A percentile compares a stretch with the other conserved stretches of the same genome.
These are phyloP conservation scores for Mirounga angustirostris DNA, from an alignment of 2,113 vertebrate genomes.

Conservation along the genomic window DNA sequence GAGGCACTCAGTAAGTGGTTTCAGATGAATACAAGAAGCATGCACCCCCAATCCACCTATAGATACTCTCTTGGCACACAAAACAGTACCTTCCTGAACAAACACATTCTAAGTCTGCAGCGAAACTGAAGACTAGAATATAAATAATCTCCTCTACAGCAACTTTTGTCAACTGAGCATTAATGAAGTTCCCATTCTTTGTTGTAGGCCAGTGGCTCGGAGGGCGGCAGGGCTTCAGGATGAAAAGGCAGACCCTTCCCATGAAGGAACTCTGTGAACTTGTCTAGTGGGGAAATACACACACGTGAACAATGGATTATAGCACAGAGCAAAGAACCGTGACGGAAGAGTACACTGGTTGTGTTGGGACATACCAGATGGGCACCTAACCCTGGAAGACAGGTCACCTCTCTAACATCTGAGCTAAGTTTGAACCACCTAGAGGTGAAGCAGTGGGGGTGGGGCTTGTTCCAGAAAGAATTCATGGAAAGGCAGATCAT, in stretches of 20 bases:
- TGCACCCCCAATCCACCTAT: too few species aligned
- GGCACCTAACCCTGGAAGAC: background rate
- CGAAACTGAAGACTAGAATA: background rate
- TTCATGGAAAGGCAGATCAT: background rate
- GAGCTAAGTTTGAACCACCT: background rate
- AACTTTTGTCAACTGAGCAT: background rate
- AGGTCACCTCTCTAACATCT: background rate
- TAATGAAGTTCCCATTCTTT: background rate
- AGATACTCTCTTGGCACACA: background rate
- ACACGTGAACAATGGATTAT: background rate
- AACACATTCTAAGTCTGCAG: background rate
- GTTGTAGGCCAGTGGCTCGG: background rate
- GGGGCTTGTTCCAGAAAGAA: background rate
- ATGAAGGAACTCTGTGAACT: background rate
- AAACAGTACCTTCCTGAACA: background rate
- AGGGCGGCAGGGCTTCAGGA: background rate
- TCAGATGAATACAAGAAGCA: background rate
- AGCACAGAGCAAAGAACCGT: background rate
- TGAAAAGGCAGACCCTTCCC: background rate
- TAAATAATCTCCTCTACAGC: background rate
- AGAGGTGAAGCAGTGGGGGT: background rate
- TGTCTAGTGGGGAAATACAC: background rate
- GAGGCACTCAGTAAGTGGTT: background rate
- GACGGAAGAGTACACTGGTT: rapidly evolving
- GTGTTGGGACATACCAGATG: background rate